Base-by-base conservation (phyloP, 2,797 vertebrate genomes). In the Amphiprion clarkii region DNA sequence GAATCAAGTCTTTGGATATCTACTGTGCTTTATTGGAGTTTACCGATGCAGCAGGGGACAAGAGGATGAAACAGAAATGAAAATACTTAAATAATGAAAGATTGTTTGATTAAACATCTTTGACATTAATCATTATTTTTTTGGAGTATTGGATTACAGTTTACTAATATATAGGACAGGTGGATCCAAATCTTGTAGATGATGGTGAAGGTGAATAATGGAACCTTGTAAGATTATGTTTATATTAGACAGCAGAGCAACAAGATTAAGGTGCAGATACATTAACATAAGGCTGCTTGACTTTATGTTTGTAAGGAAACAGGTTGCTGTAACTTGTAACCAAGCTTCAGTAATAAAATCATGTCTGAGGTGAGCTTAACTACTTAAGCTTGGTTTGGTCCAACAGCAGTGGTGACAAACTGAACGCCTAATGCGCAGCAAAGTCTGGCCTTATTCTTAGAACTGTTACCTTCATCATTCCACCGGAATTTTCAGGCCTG, bases 1-100 rank as follows among this genome's bases (percentile, higher is more conserved):
- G 89, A 94, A 93, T 92, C 83, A 93, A 89, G 82, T 89, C 88
- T 93, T 81, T 72, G 78, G 21, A n/a, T 58, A 44, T 66, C 53
- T 21, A 48, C 51, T 54, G n/a, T 21, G 7, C 66, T 57, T 52
- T 46, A 40, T 19, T 71, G 17, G 27, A 27, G 68, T 42, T 74
- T 17, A 19, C 2, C 48, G 11, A 40, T 46, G 36, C 48, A 66
- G 21, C 54, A 48, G 17, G n/a, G 12, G 54, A 13, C 29, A 57
- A 19, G 55, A 36, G 29, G 4, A 19, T 4, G 9, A 66, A 56
- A 48, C 4, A 25, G 16, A 39, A 56, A 44, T 27, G 21, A 19
- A 4, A 31, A 27, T 1, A 29, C 12, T 33, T 33, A 33, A 54
- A 8, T 39, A 5, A 39, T n/a, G 2, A 69, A 33, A 48, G n/a